Evolutionary conservation across 2,113 vertebrate genomes (phyloP).

Genomic region (Heterocephalus glaber): DNA sequence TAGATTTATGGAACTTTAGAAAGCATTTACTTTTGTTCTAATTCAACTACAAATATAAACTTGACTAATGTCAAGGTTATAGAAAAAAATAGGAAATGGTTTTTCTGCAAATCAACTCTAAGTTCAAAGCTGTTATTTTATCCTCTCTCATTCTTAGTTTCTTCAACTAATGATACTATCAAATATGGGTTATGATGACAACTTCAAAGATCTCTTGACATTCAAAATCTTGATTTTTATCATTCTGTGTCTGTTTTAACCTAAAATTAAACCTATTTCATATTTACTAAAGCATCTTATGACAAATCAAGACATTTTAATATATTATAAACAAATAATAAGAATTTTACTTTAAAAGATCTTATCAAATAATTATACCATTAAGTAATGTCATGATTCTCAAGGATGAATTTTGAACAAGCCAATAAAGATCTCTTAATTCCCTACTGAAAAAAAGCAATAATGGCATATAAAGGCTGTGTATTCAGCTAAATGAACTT

Average conservation of each 20-base stretch:
- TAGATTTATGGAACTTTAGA: conserved; percentile 25
- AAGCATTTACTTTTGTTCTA: conserved; percentile 61
- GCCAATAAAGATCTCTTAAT: neutral
- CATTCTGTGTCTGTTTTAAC: neutral
- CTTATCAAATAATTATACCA: neutral
- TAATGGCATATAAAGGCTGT: neutral
- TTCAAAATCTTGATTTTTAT: neutral
- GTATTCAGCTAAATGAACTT: neutral
- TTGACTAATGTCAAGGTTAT: conserved; percentile 41
- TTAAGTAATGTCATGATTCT: neutral
- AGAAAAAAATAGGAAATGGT: conserved; percentile 5
- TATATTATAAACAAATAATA: neutral
- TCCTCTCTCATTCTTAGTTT: neutral
- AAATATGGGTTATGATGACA: neutral
- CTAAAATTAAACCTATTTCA: neutral
- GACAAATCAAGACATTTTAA: neutral
- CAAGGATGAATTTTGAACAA: neutral
- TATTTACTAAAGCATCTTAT: neutral
- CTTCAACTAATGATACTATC: neutral
- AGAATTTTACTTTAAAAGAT: neutral
- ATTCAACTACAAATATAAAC: conserved; percentile 53
- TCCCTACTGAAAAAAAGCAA: neutral
- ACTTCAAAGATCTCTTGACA: neutral
- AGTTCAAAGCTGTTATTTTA: neutral
- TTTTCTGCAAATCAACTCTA: neutral